phyloP scores from a whole-genome alignment of 2,113 vertebrate species.

The Phaetusa simplex region DNA sequence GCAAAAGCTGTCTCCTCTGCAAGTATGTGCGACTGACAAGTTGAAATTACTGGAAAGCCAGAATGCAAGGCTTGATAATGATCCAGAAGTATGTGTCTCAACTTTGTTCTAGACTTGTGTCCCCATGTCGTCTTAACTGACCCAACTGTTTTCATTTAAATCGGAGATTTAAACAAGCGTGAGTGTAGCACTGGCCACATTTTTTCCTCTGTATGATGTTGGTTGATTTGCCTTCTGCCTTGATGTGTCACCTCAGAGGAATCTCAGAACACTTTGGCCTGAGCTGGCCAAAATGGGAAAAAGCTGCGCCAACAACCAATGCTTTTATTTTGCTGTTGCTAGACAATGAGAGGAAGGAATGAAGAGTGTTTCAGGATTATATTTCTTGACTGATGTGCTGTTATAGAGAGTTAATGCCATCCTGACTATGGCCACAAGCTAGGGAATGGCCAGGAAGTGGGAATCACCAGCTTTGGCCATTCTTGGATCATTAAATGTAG shows the following conservation, averaged over 20 bases:
- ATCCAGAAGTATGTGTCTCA: neutral
- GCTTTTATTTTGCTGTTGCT: neutral
- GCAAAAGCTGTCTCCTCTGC: neutral
- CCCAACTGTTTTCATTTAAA: neutral
- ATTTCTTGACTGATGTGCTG: neutral
- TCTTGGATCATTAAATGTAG: neutral
- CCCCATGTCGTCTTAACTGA: neutral
- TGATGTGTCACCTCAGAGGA: neutral
- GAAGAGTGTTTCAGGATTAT: neutral
- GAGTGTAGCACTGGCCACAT: neutral
- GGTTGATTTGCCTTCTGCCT: neutral
- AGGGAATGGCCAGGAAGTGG: neutral
- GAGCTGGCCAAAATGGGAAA: neutral
- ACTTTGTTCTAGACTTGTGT: neutral
- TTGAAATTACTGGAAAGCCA: neutral
- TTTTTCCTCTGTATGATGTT: neutral
- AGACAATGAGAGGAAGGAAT: neutral
- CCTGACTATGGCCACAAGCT: neutral
- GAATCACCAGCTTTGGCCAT: neutral
- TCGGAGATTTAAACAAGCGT: neutral
- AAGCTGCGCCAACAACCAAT: rapidly evolving
- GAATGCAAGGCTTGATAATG: neutral
- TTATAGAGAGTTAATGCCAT: neutral
- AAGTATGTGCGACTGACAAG: neutral
- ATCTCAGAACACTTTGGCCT: neutral